Base-by-base conservation (phyloP, 2,888 invertebrate species). In the Brenthis ino region DNA sequence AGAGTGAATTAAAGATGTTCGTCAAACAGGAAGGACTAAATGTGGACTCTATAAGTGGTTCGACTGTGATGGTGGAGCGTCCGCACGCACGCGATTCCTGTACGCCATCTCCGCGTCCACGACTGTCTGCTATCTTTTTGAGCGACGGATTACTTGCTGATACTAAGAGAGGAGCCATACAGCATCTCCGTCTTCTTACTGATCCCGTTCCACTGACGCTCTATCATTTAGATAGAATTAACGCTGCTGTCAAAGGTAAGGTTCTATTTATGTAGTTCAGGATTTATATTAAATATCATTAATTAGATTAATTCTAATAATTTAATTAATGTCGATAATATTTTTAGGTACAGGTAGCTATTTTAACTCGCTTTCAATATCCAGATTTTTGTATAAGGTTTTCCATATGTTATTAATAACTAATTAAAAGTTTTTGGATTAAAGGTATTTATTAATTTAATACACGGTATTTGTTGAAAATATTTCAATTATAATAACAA, bases 231-330 rank as follows among this genome's bases (percentile, higher is more conserved):
- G 93, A 93, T 73, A 85, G 93, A 79, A 85, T 94, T 65, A 93
- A 93, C 76, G 93, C 93, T 57, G 93, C 93, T 77, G 93, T 93
- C 43, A 93, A 93, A 93, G 94, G 94, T 94, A 83, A 76, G 84
- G 69, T 64, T 63, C 56, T 64, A 65, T 53, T 56, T 20, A 1
- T 20, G 20, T 20, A 48, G 43, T 20, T 51, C 3, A 47, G 13
- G 11, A 33, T 57, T 65, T 50, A 51, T 48, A n/a, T 64, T 13
- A 53, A 4, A 28, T 20, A 20, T 20, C 20, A 20, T 43, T 20
- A 16, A 37, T 6, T 28, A 61, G 14, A 51, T n/a, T 12, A 37
- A 56, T 28, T 50, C 33, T 24, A 50, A 8, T 37, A 37, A 1
- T 37, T 37, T 37, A 6, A 37, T 37, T 37, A 37, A 37, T 37